phyloP scores from a whole-genome alignment of 2,888 invertebrate species.

The Mimas tiliae region DNA sequence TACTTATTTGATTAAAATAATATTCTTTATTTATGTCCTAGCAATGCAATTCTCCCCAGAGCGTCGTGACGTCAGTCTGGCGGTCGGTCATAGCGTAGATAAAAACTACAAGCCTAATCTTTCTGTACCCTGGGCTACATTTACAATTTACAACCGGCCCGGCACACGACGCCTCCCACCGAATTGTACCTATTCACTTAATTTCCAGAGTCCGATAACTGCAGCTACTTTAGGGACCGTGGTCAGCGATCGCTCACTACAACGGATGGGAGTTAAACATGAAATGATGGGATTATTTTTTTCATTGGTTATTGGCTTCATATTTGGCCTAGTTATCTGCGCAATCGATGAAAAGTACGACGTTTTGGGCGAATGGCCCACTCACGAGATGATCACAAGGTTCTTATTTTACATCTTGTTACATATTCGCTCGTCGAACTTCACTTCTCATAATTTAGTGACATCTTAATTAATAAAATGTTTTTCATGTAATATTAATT shows the following conservation, averaged over 20 bases:
- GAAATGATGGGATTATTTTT: conserved; percentile 88
- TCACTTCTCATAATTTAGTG: background rate
- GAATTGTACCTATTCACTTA: background rate
- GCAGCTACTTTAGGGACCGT: conserved; percentile 91
- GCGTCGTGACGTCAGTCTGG: no score
- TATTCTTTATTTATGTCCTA: no score
- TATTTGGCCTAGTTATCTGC: conserved; percentile 87
- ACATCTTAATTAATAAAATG: no score
- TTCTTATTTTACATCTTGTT: conserved; percentile 38
- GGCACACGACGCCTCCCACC: no score
- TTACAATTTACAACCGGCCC: no score
- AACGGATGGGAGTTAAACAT: conserved; percentile 86
- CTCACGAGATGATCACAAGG: conserved; percentile 87
- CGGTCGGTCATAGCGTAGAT: no score
- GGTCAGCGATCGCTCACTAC: conserved; percentile 86
- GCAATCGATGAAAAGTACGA: conserved; percentile 84
- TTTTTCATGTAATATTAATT: no score
- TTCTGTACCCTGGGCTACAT: no score
- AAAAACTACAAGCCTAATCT: no score
- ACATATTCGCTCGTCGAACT: background rate
- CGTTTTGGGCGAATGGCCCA: conserved; percentile 85
- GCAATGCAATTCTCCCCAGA: no score
- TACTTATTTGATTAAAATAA: no score
- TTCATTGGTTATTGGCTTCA: conserved; percentile 87
- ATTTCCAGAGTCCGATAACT: conserved; percentile 88